Base-by-base conservation (phyloP, 2,113 vertebrate species). In the Microcebus ravelobensis region DNA sequence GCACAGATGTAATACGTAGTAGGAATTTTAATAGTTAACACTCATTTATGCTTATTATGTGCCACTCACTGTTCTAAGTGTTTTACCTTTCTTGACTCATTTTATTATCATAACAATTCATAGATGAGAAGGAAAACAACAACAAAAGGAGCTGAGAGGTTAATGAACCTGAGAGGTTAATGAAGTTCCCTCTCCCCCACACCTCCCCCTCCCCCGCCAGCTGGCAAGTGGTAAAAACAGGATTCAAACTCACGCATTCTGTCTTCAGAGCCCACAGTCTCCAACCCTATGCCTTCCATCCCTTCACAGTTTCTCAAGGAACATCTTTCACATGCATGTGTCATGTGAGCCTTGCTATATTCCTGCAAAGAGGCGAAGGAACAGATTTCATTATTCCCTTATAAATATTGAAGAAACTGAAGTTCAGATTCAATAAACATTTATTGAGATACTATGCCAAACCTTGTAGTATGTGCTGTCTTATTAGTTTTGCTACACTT, bases 401-500 rank as follows among this genome's bases (percentile, higher is more conserved):
- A 73, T 39, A 65, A n/a, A 81, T 50, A 65, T 3, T 31, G 14
- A 63, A 70, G 29, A 94, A 59, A 36, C 15, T 73, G 59, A 90
- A 76, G 20, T 59, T 59, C 36, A 57, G 57, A 80, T 29, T 89
- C 73, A 42, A 61, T 67, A 29, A 80, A 39, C 14, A 48, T 34
- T 63, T 73, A 39, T 8, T 55, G 52, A 80, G 7, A 21, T 80
- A 52, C 63, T 85, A 67, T 42, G 20, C 55, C 25, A 79, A 52
- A 89, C 20, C 11, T 73, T n/a, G 4, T 50, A 13, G 71, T 82
- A 67, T 36, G 70, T 61, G 57, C 31, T 21, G 2, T 93, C 36
- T 89, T 67, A 92, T 93, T 91, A 91, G 93, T 89, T 96, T 87
- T 55, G 57, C 31, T 34, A 42, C 1, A 27, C 61, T 96, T 91